A percentile compares a stretch with the other conserved stretches of the same genome.
These are phyloP conservation scores for Neodiprion fabricii DNA, from an alignment of 1,140 invertebrate species.

Conservation along the genomic window DNA sequence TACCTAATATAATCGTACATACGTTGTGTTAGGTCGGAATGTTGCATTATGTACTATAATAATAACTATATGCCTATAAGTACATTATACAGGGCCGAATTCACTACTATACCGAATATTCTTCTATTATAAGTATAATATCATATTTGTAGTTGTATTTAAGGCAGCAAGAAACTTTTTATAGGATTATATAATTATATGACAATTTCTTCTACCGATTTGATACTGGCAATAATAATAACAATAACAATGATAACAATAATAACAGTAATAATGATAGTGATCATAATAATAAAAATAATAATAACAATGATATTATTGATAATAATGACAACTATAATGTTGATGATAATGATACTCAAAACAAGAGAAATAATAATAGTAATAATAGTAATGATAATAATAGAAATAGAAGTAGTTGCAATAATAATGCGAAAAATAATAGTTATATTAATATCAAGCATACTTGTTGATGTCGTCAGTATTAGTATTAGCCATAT, in stretches of 20 bases:
- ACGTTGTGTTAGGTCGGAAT: conserved; percentile 7
- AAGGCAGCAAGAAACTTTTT: conserved; percentile 47
- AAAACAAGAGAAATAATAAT: no score
- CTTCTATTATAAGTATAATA: neutral
- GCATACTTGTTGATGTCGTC: neutral
- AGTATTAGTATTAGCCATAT: conserved; percentile 24
- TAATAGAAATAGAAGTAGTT: no score
- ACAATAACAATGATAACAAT: conserved; percentile 12
- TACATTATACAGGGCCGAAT: neutral
- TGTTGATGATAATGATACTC: no score
- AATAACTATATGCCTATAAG: neutral
- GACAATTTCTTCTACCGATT: conserved; percentile 32
- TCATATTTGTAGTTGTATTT: conserved; percentile 44
- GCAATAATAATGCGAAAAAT: no score
- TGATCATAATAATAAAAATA: no score
- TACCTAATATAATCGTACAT: neutral
- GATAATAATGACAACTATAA: no score
- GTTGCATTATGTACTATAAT: conserved; percentile 8
- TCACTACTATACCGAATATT: neutral
- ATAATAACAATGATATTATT: neutral
- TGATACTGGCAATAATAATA: conserved; percentile 13
- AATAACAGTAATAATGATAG: no score
- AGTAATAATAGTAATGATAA: conserved; percentile 16
- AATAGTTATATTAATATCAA: neutral
- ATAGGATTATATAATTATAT: conserved; percentile 34